Base-by-base conservation (phyloP, 1,140 invertebrate genomes). In the Armadillidium nasatum region DNA sequence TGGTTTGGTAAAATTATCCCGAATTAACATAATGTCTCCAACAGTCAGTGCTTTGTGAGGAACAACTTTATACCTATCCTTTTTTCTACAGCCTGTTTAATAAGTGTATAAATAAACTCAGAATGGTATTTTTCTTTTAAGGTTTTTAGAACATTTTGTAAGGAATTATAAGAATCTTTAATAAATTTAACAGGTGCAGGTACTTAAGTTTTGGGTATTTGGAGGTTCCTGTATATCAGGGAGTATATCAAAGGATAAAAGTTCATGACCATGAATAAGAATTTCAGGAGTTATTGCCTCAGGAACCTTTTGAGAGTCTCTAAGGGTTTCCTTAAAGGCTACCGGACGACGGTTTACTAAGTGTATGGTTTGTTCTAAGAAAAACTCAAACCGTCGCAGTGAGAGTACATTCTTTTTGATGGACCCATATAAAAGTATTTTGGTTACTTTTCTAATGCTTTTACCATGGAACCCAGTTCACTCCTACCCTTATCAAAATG, bases 401-500 rank as follows among this genome's bases (percentile, higher is more conserved):
- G 10, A 9, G 60, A 74, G 50, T 3, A 66, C 21, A 13, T 23
- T 23, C 0, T 66, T 74, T 6, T 67, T 22, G 4, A 74, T 50
- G 7, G 73, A 15, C 0, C 73, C 73, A 50, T 66, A 67, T 7
- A 74, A 54, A 6, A 74, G 21, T 10, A 46, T 2, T 60, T 67
- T 67, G 0, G 44, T 43, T 22, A 15, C n/a, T 23, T 74, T 74
- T 60, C 73, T 10, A 44, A 66, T n/a, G n/a, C 11, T 74, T 74
- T 46, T n/a, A 74, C 50, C 9, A 66, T 7, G 0, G 50, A 66
- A 23, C 73, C 73, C 0, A 74, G 22, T 19, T 54, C 45, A 33
- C 54, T 74, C 13, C 33, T 9, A 7, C 73, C 73, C n/a, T 74
- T 74, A 67, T 44, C 46, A 67, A 54, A 74, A n/a, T 74, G 73